phyloP scores from a whole-genome alignment of 2,888 invertebrate genomes.

The Caenorhabditis zanzibari region DNA sequence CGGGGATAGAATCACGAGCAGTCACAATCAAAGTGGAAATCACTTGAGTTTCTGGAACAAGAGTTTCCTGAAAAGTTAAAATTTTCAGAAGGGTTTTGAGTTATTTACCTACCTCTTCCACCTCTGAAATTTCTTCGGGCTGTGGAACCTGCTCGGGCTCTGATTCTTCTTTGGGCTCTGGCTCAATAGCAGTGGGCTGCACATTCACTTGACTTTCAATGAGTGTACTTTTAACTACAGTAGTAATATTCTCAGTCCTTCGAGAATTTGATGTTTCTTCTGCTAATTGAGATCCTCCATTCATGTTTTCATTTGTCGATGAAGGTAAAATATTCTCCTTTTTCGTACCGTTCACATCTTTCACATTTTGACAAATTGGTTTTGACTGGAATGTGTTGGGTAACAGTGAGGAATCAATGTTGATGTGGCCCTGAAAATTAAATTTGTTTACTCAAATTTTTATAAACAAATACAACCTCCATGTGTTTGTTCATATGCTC shows the following conservation, averaged over 20 bases:
- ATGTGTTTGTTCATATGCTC: constrained; percentile 38
- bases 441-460: neutral
- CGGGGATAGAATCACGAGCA: neutral
- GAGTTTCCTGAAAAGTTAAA: constrained; percentile 32
- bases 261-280: neutral
- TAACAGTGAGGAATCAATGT: constrained; percentile 32
- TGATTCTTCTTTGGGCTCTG: constrained; percentile 33
- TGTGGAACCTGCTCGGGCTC: constrained; percentile 27
- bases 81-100: too few species aligned
- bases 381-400: constrained; percentile 53
- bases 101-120: neutral
- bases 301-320: neutral
- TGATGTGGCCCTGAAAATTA: constrained; percentile 45
- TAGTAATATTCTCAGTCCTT: neutral
- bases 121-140: neutral
- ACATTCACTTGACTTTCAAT: neutral
- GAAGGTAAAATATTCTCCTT: constrained; percentile 3
- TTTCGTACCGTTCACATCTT: neutral
- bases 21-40: constrained; percentile 31
- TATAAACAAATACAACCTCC: constrained; percentile 28
- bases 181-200: neutral
- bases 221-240: neutral
- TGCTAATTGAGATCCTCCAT: neutral
- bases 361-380: neutral
- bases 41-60: constrained; percentile 47